Evolutionary conservation across 2,113 vertebrate genomes (phyloP).

Genomic region (Hemiscyllium ocellatum): DNA sequence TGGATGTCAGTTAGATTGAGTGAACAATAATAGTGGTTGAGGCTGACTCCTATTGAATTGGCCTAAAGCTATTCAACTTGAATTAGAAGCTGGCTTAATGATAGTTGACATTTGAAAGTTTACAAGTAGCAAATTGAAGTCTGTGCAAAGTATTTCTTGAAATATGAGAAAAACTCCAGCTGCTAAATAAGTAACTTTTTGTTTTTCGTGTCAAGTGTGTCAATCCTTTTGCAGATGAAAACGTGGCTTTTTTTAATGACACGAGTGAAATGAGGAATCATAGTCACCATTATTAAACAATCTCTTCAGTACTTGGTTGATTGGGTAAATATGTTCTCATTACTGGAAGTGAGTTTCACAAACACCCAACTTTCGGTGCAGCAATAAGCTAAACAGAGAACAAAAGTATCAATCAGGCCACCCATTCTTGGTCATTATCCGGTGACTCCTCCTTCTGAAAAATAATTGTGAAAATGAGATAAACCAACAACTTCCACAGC

Average conservation of each 20-base stretch:
- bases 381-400: neutral
- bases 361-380: neutral
- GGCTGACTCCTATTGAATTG: neutral
- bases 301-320: neutral
- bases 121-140: neutral
- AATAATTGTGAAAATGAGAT: neutral
- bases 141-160: neutral
- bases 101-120: neutral
- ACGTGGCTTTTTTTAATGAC: neutral
- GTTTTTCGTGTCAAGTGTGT: neutral
- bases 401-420: neutral
- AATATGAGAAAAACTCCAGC: neutral
- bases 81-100: neutral
- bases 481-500: neutral
- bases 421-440: neutral
- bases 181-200: neutral
- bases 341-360: neutral
- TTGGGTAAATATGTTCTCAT: neutral
- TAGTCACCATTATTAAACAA: neutral
- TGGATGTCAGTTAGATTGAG: neutral
- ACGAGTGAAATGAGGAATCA: neutral
- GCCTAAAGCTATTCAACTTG: neutral
- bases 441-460: neutral
- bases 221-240: neutral
- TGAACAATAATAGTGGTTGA: neutral